Conservation (phyloP, 2,888 invertebrate species). For the Anoplius nigerrimus region DNA sequence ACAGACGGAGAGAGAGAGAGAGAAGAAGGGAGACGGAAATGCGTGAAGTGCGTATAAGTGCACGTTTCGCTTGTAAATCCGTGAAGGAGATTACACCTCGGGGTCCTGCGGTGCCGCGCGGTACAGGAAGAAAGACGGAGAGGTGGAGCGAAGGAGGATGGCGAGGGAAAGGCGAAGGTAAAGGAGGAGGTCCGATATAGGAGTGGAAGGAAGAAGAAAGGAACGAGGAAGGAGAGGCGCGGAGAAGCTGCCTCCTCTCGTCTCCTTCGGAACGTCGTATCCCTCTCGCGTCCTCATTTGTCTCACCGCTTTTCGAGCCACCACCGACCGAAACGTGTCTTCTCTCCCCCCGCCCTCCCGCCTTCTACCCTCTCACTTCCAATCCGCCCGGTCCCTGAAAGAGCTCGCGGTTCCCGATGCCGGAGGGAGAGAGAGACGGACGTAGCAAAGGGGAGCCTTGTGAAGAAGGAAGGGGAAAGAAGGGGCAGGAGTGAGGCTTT, state of each 20-base stretch:
- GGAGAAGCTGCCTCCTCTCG: conserved; percentile 23
- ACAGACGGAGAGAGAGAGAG: conserved; percentile 21
- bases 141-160: conserved; percentile 2
- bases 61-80: conserved; percentile 53
- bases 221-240: conserved; percentile 13
- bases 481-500: conserved; percentile 44
- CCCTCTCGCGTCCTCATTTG: conserved; percentile 49
- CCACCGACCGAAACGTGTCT: conserved; percentile 11
- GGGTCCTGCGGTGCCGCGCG: conserved; percentile 42
- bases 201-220: conserved; percentile 10
- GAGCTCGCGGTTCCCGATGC: conserved; percentile 39
- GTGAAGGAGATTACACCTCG: conserved; percentile 60
- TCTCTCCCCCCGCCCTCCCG: conserved; percentile 15
- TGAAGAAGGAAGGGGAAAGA: conserved; percentile 11
- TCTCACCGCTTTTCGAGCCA: conserved; percentile 58
- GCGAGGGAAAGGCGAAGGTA: conserved; percentile 10
- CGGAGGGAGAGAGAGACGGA: conserved; percentile 19
- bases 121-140: conserved; percentile 10
- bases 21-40: conserved; percentile 27
- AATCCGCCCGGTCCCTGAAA: conserved; percentile 51
- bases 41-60: conserved; percentile 58
- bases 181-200: too few species aligned
- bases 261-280: conserved; percentile 40
- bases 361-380: conserved; percentile 45
- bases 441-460: conserved; percentile 21